Percentiles rank a stretch among this genome's conserved stretches.
Conservation (phyloP, 2,113 vertebrate genomes). For the Colistium nudipinnis region DNA sequence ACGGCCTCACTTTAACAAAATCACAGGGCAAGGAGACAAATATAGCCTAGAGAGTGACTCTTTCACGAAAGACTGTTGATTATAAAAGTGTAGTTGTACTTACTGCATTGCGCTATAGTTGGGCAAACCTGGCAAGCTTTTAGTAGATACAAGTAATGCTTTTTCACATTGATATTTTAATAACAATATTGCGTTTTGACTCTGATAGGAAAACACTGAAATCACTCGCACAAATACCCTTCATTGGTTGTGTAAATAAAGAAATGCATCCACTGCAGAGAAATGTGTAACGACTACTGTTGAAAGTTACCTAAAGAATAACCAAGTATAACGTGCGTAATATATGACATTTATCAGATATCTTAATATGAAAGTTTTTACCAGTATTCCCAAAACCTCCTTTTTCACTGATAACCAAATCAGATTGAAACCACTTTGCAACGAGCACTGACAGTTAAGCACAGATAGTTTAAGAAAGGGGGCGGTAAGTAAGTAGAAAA, state of each 20-base stretch:
- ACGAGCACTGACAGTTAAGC: not conserved
- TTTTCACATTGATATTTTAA: not conserved
- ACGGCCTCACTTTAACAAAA: slow-evolving; percentile 51
- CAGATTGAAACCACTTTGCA: not conserved
- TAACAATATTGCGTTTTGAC: not conserved
- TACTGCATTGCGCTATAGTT: too few relatives aligned
- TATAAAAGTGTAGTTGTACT: too few relatives aligned
- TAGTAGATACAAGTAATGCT: not conserved
- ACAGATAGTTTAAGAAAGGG: not conserved
- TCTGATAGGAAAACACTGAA: not conserved
- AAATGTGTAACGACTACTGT: not conserved
- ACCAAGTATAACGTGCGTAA: not conserved
- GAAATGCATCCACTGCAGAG: not conserved
- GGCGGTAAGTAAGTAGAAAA: not conserved
- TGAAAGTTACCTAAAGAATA: not conserved
- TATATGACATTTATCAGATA: too few relatives aligned
- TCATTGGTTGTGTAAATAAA: not conserved
- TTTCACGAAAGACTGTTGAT: slow-evolving; percentile 38
- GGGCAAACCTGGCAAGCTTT: not conserved
- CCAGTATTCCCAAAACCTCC: not conserved
- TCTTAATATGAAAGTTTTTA: not conserved
- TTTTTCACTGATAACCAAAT: not conserved
- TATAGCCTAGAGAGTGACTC: slow-evolving; percentile 27
- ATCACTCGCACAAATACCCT: not conserved
- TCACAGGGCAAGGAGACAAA: slow-evolving; percentile 21